phyloP scores from a whole-genome alignment of 1,140 invertebrate genomes.

The Homarus americanus region DNA sequence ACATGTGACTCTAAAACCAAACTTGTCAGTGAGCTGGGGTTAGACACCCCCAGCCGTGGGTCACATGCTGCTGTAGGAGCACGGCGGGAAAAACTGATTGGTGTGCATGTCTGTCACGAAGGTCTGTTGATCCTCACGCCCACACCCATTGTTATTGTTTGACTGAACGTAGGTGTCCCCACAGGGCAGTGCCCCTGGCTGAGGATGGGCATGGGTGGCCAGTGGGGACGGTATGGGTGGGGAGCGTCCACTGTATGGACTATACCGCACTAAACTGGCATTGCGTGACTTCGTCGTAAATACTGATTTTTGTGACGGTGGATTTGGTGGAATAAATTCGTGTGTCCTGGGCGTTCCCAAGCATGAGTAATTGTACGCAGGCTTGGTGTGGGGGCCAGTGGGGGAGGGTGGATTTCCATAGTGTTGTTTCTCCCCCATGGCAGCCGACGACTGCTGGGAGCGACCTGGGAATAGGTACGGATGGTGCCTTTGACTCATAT shows the following conservation, averaged over 20 bases:
- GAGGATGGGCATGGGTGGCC: constrained; percentile 64
- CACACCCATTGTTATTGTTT: constrained; percentile 51
- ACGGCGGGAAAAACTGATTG: constrained; percentile 68
- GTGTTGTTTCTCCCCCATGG: constrained; percentile 37
- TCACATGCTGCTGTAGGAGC: constrained; percentile 65
- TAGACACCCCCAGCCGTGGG: constrained; percentile 28
- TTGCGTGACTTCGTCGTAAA: constrained; percentile 50
- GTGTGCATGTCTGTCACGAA: constrained; percentile 48
- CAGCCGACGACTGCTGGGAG: constrained; percentile 29
- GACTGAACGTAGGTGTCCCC: constrained; percentile 35
- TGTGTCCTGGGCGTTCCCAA: constrained; percentile 31
- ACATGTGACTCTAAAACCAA: neutral
- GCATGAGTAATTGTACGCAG: constrained; percentile 41
- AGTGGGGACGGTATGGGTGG: constrained; percentile 57
- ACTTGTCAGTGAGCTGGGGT: neutral
- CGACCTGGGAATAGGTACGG: constrained; percentile 49
- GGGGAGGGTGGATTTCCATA: constrained; percentile 40
- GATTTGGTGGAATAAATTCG: constrained; percentile 53
- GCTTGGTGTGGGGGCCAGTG: constrained; percentile 6
- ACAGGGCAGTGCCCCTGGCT: constrained; percentile 23
- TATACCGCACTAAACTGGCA: constrained; percentile 42
- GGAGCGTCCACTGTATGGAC: constrained; percentile 52
- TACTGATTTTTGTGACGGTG: constrained; percentile 48
- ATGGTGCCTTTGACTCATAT: constrained; percentile 52
- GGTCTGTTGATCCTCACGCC: constrained; percentile 61